Conservation (phyloP, 2,888 invertebrate genomes). For the Synergus itoensis region DNA sequence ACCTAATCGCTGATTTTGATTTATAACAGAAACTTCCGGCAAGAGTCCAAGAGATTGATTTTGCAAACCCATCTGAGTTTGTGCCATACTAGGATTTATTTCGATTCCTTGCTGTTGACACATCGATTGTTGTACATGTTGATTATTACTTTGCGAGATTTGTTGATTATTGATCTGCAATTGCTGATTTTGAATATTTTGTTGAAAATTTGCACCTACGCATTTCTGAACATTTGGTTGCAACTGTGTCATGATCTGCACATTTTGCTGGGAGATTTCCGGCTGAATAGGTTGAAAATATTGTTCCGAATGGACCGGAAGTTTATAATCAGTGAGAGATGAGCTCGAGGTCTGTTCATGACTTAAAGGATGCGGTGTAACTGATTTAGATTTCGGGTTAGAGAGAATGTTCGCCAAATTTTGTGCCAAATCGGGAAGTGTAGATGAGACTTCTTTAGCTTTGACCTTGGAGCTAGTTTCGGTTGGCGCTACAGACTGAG, state of each 20-base stretch:
- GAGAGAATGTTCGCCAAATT: slow-evolving; percentile 76
- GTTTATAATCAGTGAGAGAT: slow-evolving; percentile 53
- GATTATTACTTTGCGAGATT: slow-evolving; percentile 14
- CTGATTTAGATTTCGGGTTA: slow-evolving; percentile 73
- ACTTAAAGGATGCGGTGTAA: slow-evolving; percentile 64
- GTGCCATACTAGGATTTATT: slow-evolving; percentile 20
- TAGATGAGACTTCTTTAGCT: slow-evolving; percentile 74
- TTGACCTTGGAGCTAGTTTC: slow-evolving; percentile 66
- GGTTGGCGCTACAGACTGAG: slow-evolving; percentile 55
- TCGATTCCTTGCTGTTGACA: slow-evolving; percentile 45
- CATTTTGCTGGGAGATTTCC: slow-evolving; percentile 61
- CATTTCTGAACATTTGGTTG: slow-evolving; percentile 61
- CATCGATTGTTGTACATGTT: slow-evolving; percentile 48
- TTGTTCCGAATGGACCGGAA: slow-evolving; percentile 68
- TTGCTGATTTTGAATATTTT: slow-evolving; percentile 56
- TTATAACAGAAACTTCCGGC: slow-evolving; percentile 46
- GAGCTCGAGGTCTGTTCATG: slow-evolving; percentile 60
- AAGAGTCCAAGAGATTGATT: slow-evolving; percentile 45
- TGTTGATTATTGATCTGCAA: not conserved
- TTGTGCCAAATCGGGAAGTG: slow-evolving; percentile 74
- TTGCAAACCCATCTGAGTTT: slow-evolving; percentile 49
- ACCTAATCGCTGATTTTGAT: slow-evolving; percentile 54
- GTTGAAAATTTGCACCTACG: slow-evolving; percentile 57
- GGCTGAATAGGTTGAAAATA: slow-evolving; percentile 75
- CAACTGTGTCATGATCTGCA: slow-evolving; percentile 57